Percentiles rank a stretch among this genome's conserved stretches.
Evolutionary conservation across 2,797 vertebrate genomes (phyloP).

Genomic region (Intellagama lesueurii): DNA sequence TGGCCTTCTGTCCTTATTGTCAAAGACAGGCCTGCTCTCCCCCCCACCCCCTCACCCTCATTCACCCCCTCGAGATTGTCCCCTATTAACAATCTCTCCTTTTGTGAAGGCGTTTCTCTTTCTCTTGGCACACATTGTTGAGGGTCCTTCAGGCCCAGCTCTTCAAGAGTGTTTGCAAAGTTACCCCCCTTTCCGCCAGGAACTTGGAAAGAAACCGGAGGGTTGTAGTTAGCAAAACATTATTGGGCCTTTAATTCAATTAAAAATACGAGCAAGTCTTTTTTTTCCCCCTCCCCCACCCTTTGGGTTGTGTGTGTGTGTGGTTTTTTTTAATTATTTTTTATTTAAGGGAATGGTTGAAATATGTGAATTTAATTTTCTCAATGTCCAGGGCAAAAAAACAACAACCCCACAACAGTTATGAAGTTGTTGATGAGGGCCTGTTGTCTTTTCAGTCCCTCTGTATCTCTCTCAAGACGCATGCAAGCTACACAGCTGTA

Average conservation of each 20-base stretch:
- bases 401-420: no score
- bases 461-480: neutral
- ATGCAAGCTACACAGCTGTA: neutral
- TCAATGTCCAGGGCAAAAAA: neutral
- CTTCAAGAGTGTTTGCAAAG: constrained; percentile 93
- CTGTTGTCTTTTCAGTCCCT: neutral
- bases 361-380: neutral
- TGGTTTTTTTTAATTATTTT: neutral
- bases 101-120: constrained; percentile 90
- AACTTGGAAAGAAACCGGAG: constrained; percentile 80
- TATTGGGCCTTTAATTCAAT: constrained; percentile 74
- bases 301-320: no score
- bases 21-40: constrained; percentile 86
- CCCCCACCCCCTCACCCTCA: constrained; percentile 64
- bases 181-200: constrained; percentile 87
- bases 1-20: constrained; percentile 85
- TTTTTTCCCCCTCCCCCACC: no score
- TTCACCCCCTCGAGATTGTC: constrained; percentile 76
- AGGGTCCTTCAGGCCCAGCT: constrained; percentile 85
- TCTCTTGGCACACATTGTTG: constrained; percentile 84
- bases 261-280: constrained; percentile 60
- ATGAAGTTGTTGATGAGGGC: no score
- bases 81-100: constrained; percentile 81
- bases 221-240: constrained; percentile 77
- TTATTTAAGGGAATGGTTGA: neutral